Evolutionary conservation across 2,113 vertebrate species (phyloP), one percentile per base, ranked within the genome.

Genomic region (Tringa solitaria): DNA sequence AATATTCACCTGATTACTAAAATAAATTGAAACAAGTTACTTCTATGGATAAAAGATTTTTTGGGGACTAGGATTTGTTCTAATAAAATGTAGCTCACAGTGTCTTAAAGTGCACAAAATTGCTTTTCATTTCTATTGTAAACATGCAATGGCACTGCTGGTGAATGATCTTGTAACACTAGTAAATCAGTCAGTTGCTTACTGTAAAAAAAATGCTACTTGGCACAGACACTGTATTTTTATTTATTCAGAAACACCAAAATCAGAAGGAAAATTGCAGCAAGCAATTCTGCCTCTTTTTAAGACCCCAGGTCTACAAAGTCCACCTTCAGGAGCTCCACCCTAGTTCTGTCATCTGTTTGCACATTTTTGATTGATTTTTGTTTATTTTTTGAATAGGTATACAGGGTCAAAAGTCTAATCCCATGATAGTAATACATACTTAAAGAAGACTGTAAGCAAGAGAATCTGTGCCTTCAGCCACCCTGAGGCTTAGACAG

Each of bases 31-130:
- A 95, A 75, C 70, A 74, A 64, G 4, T 72, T 87, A 50, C 0
- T 7, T 16, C 11, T 72, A 32, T 5, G 4, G 11, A 30, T 11
- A 56, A n/a, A 70, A 28, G 4, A 6, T 26, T 50, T 37, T 20
- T 61, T 11, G 2, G 2, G 1, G 9, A 0, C 11, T 18, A 48
- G 23, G 14, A 18, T 33, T 50, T 4, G 2, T 67, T 86, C 19
- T 51, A 53, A 50, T 56, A 14, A 73, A 69, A 11, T 27, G 10
- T 22, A 64, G 3, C 12, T 78, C 48, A 60, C 2, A 18, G 39
- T 79, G 6, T 48, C 39, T 77, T 18, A 76, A 89, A 78, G 9
- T 46, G 3, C 11, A 77, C 22, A 84, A 28, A 82, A 84, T 70
- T 35, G n/a, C 8, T 65, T 78, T 84, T 75, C 18, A 6, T 79